Conservation (phyloP, 2,888 invertebrate genomes). For the Ectemnius continuus region DNA sequence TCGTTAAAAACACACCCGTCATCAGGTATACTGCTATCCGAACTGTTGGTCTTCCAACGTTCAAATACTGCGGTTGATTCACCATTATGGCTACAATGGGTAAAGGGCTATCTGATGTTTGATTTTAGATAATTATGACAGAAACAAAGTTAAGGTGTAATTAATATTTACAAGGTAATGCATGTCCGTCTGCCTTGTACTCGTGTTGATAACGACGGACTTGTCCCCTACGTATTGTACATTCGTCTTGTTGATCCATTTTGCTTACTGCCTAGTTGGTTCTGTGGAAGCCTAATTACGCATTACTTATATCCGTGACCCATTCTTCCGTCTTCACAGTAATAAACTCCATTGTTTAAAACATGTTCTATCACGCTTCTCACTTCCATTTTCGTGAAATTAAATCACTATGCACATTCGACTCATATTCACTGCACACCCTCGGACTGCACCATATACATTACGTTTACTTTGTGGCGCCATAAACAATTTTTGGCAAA, state of each 20-base stretch:
- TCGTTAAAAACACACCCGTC: constrained; percentile 88
- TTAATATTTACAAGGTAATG: constrained; percentile 60
- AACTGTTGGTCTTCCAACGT: constrained; percentile 62
- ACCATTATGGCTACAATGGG: constrained; percentile 47
- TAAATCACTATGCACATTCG: no score
- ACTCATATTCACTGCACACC: no score
- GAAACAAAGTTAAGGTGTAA: neutral
- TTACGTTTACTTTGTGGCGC: no score
- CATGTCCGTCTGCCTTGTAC: constrained; percentile 67
- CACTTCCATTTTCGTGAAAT: no score
- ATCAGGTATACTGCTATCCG: constrained; percentile 85
- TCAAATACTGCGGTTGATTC: constrained; percentile 53
- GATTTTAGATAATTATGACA: neutral
- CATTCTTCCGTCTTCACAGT: no score
- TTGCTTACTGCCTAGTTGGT: constrained; percentile 20
- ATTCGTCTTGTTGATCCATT: constrained; percentile 74
- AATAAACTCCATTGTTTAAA: no score
- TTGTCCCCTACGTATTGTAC: constrained; percentile 66
- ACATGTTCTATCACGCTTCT: no score
- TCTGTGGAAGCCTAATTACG: neutral
- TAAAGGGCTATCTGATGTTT: neutral
- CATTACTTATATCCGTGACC: neutral
- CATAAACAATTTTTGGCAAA: no score
- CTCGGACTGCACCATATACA: no score
- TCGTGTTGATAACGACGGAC: constrained; percentile 71